Percentiles rank a stretch among this genome's conserved stretches.
These are phyloP conservation scores for Dinocampus coccinellae DNA, from an alignment of 2,888 invertebrate genomes.

Conservation along the genomic window DNA sequence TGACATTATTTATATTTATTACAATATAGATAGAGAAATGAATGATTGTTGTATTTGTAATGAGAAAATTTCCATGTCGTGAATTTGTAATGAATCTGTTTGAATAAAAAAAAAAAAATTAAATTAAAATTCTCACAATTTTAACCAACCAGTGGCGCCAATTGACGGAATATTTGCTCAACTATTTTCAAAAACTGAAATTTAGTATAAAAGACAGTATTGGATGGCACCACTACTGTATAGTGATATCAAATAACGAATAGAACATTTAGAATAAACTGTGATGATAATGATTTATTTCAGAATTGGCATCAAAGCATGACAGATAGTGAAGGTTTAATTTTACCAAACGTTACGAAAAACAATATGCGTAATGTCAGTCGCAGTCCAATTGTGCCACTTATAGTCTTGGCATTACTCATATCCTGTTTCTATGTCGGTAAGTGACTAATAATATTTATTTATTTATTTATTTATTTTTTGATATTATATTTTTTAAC, in stretches of 20 bases:
- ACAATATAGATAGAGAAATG: no score
- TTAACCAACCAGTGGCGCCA: neutral
- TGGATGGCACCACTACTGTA: neutral
- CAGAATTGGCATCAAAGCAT: slow-evolving; percentile 55
- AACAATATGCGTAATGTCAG: slow-evolving; percentile 52
- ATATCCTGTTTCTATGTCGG: slow-evolving; percentile 49
- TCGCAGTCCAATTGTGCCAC: slow-evolving; percentile 45
- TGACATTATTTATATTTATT: no score
- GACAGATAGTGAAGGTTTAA: slow-evolving; percentile 48
- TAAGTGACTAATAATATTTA: slow-evolving; percentile 49
- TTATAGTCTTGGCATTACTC: slow-evolving; percentile 50
- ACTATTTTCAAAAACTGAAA: neutral
- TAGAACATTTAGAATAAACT: no score
- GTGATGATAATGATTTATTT: no score
- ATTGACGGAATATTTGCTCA: neutral
- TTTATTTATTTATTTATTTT: neutral
- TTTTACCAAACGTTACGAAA: slow-evolving; percentile 44
- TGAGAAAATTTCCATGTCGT: neutral
- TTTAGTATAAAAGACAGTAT: neutral
- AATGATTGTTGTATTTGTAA: neutral
- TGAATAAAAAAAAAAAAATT: neutral
- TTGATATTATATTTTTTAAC: neutral
- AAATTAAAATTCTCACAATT: neutral
- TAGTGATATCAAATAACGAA: no score
- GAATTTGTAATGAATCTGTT: neutral